Percentiles rank a stretch among this genome's conserved stretches.
These are phyloP conservation scores for Mionectes macconnelli DNA, from an alignment of 2,113 vertebrate genomes.

Conservation along the genomic window DNA sequence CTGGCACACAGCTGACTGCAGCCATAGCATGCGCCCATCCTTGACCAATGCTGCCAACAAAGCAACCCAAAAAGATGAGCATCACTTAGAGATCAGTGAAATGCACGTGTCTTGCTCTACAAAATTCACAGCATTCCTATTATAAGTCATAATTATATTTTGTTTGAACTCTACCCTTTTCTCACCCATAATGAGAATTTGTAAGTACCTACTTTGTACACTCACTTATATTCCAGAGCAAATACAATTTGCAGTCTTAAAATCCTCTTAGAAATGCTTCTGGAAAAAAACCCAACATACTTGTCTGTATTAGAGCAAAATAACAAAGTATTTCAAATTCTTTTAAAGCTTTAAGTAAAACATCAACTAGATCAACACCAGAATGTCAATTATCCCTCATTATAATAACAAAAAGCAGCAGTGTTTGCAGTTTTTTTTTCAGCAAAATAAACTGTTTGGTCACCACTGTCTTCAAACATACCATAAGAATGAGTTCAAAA, in stretches of 20 bases:
- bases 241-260: not conserved
- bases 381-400: conserved; percentile 40
- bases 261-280: conserved; percentile 10
- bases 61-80: not conserved
- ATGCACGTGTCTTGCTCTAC: not conserved
- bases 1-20: conserved; percentile 2
- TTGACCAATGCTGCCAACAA: not conserved
- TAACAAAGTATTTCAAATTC: conserved; percentile 12
- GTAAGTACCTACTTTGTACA: not conserved
- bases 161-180: not conserved
- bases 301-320: conserved; percentile 27
- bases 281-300: not conserved
- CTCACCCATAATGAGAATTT: not conserved
- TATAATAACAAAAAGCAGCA: conserved; percentile 52
- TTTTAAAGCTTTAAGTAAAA: conserved; percentile 43
- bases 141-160: not conserved
- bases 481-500: conserved; percentile 61
- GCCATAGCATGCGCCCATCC: not conserved
- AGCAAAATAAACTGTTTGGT: conserved; percentile 31
- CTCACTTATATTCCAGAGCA: not conserved
- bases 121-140: not conserved
- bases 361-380: not conserved
- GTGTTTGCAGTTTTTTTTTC: conserved; percentile 36
- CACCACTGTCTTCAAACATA: conserved; percentile 38
- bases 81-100: not conserved